These are phyloP conservation scores for Siniperca chuatsi DNA, from an alignment of 2,113 vertebrate genomes.

Conservation along the genomic window DNA sequence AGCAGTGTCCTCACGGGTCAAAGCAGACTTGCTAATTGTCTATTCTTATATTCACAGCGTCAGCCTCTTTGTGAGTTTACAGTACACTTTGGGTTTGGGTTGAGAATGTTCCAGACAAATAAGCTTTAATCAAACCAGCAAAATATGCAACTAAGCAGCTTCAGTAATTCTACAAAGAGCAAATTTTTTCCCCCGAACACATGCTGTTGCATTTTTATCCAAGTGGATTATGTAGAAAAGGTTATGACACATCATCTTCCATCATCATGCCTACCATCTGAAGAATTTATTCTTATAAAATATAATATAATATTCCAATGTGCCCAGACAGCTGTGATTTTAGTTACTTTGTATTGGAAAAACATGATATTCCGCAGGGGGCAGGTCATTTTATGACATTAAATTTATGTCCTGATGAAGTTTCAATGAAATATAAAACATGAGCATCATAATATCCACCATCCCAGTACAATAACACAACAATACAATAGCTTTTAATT, in stretches of 20 bases:
- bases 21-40: slow-evolving; percentile 18
- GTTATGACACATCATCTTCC: not conserved
- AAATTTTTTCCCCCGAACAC: not conserved
- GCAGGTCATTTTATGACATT: slow-evolving; percentile 5
- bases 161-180: not conserved
- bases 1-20: slow-evolving; percentile 26
- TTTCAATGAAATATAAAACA: slow-evolving; percentile 17
- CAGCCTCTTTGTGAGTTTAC: slow-evolving; percentile 22
- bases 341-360: slow-evolving; percentile 15
- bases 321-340: not conserved
- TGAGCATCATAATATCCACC: not conserved
- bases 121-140: slow-evolving; percentile 23
- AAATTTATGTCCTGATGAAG: slow-evolving; percentile 23
- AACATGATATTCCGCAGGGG: not conserved
- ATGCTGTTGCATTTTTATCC: not conserved
- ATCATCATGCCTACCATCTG: not conserved
- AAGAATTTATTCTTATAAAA: not conserved
- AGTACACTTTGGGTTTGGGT: slow-evolving; percentile 3
- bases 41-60: slow-evolving; percentile 40
- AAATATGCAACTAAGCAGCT: slow-evolving; percentile 17
- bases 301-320: not conserved
- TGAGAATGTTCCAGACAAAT: slow-evolving; percentile 28
- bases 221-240: not conserved
- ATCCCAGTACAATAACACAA: not conserved
- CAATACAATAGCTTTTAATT: slow-evolving; percentile 14